Evolutionary conservation across 2,888 invertebrate species (phyloP), one percentile per base, ranked within the genome.

Genomic region (Caenorhabditis sp.): DNA sequence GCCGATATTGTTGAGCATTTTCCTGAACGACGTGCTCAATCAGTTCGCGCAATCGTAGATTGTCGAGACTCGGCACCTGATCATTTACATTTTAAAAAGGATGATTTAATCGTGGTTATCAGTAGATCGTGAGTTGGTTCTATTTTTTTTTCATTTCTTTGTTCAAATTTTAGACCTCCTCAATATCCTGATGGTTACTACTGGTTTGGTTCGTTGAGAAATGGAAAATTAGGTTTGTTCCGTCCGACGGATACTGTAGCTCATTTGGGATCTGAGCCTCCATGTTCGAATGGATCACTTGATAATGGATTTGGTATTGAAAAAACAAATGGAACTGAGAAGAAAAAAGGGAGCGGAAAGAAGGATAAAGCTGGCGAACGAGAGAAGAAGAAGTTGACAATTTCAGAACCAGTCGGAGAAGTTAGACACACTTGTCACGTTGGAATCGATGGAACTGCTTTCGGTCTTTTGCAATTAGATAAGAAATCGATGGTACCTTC

Each of bases 381-480:
- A 17, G 84, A 84, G 54, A 73, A 69, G 58, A 79, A 76, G 68
- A 87, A 86, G 68, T 58, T 81, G 61, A 49, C 96, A 95, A 99
- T 97, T 86, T 95, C 96, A 58, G 93, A 93, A 71, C 97, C 99
- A 0, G 95, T 97, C 88, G 95, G 95, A 50, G 97, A 97, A 88
- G 92, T 97, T 23, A 94, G 95, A 86, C 99, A 99, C 88, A 97
- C 95, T 0, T 92, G 92, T 10, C 99, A 99, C 88, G 95, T 99
- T 14, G 97, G 97, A 0, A 91, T 95, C 54, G 97, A 99, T 88
- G 97, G 97, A 0, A 95, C 95, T 31, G 94, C 94, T 88, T 99
- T 99, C 89, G 97, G 97, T 1, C 95, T 99, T 89, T 92, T 99
- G 88, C 89, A 84, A 72, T 68, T 83, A 37, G 81, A 83, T 62